phyloP scores from a whole-genome alignment of 2,797 vertebrate genomes.

The Hafferia zeledoni region DNA sequence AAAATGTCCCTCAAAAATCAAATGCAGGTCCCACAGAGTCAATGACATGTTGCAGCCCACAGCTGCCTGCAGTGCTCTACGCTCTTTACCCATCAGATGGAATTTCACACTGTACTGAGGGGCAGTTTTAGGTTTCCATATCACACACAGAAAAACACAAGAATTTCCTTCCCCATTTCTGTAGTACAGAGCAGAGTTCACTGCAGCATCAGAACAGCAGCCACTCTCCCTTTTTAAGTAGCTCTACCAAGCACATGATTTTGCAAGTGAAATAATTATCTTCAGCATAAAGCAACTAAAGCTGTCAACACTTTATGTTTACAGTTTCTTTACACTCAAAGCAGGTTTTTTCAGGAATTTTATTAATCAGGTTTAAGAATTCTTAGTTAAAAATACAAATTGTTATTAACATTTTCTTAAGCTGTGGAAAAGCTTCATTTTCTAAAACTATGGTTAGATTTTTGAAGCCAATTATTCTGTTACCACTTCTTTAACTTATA shows the following conservation, averaged over 20 bases:
- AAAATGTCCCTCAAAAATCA: not conserved
- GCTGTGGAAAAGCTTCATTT: not conserved
- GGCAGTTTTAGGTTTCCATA: not conserved
- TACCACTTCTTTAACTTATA: not conserved
- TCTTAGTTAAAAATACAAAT: not conserved
- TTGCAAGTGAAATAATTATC: not conserved
- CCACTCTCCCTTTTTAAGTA: not conserved
- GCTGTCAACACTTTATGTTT: not conserved
- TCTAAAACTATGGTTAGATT: not conserved
- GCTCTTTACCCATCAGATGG: rapidly evolving
- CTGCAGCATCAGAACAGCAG: not conserved
- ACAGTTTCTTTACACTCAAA: not conserved
- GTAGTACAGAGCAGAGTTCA: not conserved
- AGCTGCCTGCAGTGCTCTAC: rapidly evolving
- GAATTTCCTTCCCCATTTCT: not conserved
- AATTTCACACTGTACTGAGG: not conserved
- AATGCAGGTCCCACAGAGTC: not conserved
- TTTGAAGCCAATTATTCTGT: not conserved
- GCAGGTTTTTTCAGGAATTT: not conserved
- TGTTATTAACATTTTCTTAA: not conserved
- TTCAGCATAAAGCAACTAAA: not conserved
- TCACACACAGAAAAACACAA: not conserved
- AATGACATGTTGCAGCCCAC: not conserved
- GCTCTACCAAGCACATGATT: not conserved
- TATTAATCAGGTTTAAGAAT: not conserved